Conservation (phyloP, 2,797 vertebrate species). For the Poeciliopsis turneri region DNA sequence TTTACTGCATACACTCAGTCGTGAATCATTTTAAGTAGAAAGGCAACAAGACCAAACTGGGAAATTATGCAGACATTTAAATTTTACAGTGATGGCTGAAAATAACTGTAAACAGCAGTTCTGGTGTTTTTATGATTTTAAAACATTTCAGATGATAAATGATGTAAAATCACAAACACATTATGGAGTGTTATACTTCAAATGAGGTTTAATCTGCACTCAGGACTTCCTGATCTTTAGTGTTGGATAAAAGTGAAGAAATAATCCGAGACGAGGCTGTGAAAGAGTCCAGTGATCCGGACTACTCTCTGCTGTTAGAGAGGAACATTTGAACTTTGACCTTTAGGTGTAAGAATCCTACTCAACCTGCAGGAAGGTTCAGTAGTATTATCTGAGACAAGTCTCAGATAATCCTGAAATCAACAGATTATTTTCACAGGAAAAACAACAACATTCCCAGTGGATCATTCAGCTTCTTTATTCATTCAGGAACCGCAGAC, state of each 20-base stretch:
- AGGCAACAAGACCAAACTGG: neutral
- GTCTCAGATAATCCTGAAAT: no score
- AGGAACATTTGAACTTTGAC: neutral
- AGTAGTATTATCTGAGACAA: no score
- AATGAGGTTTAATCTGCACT: neutral
- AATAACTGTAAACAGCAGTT: neutral
- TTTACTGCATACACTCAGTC: neutral
- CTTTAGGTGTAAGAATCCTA: neutral
- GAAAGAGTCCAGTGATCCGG: neutral
- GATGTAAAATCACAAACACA: neutral
- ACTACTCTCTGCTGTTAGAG: neutral
- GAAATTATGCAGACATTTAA: neutral
- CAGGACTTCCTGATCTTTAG: neutral
- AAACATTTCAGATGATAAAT: neutral
- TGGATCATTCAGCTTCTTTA: neutral
- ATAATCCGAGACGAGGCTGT: neutral
- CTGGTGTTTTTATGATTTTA: neutral
- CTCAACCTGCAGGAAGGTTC: neutral
- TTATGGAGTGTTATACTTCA: neutral
- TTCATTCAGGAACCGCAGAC: conserved; percentile 41
- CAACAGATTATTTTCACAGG: no score
- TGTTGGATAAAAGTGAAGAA: neutral
- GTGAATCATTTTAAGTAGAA: neutral
- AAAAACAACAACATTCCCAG: neutral
- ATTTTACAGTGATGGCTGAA: neutral